A percentile compares a stretch with the other conserved stretches of the same genome.
These are phyloP conservation scores for Oncorhynchus mykiss DNA, from an alignment of 2,113 vertebrate genomes.

Conservation along the genomic window DNA sequence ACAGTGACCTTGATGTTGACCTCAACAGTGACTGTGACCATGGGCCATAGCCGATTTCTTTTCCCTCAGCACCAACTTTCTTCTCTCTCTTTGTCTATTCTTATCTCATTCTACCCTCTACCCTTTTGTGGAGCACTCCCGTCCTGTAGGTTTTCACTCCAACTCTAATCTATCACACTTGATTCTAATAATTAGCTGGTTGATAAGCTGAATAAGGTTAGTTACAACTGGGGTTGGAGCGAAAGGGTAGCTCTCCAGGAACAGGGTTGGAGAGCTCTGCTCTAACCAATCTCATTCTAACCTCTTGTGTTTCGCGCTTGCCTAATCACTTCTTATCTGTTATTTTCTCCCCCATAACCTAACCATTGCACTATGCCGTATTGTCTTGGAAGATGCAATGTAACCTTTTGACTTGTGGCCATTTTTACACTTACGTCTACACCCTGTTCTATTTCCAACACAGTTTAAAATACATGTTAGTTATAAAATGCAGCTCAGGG, in stretches of 20 bases:
- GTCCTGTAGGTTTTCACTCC: too few relatives aligned
- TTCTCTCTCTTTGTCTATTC: not conserved
- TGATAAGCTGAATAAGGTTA: too few relatives aligned
- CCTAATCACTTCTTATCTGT: too few relatives aligned
- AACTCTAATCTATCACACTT: too few relatives aligned
- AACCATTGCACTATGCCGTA: not conserved
- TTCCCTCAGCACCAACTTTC: not conserved
- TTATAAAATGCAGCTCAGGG: not conserved
- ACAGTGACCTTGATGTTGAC: slow-evolving; percentile 56
- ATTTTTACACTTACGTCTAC: not conserved
- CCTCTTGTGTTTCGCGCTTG: too few relatives aligned
- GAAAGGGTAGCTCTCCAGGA: slow-evolving; percentile 35
- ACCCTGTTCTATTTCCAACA: not conserved
- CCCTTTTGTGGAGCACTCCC: too few relatives aligned
- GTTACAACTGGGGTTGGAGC: too few relatives aligned
- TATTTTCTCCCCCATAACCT: not conserved
- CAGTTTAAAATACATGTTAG: not conserved
- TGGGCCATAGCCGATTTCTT: slow-evolving; percentile 44
- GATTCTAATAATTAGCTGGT: too few relatives aligned
- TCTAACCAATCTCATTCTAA: too few relatives aligned
- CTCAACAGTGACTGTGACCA: slow-evolving; percentile 61
- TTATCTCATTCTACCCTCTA: too few relatives aligned
- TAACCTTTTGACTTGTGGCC: not conserved
- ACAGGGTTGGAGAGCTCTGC: slow-evolving; percentile 19
- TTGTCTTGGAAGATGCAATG: not conserved